A percentile compares a stretch with the other conserved stretches of the same genome.
Conservation (phyloP, 2,113 vertebrate species). For the Myxocyprinus asiaticus region DNA sequence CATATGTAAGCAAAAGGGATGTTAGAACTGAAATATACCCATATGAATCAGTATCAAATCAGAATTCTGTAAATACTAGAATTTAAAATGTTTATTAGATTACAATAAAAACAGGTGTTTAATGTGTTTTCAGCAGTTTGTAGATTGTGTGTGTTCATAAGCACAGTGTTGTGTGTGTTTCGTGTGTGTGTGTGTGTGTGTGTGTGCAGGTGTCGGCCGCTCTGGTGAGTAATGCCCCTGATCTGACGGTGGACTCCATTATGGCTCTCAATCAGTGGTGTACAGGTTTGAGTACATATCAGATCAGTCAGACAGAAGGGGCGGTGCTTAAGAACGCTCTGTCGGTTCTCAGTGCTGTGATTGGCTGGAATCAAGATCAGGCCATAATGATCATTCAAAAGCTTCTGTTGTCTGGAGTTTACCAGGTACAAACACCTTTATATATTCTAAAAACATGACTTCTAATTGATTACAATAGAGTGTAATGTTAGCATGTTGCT, state of each 20-base stretch:
- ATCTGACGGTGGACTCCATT: slow-evolving; percentile 44
- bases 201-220: slow-evolving; percentile 64
- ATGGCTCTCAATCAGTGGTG: slow-evolving; percentile 59
- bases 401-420: slow-evolving; percentile 51
- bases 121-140: too few species aligned
- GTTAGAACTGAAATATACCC: too few species aligned
- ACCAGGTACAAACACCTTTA: slow-evolving; percentile 66
- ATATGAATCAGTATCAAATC: too few species aligned
- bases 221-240: slow-evolving; percentile 59
- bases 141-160: background rate
- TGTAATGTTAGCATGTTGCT: too few species aligned
- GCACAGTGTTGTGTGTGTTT: background rate
- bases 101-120: too few species aligned
- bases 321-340: slow-evolving; percentile 36
- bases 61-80: too few species aligned
- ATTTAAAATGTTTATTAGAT: too few species aligned
- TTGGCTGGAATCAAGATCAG: slow-evolving; percentile 68
- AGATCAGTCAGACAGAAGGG: slow-evolving; percentile 49
- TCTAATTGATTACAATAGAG: too few species aligned
- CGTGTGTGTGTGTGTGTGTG: background rate
- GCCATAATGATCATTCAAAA: slow-evolving; percentile 57
- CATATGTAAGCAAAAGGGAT: too few species aligned
- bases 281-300: slow-evolving; percentile 55
- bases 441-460: too few species aligned
- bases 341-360: slow-evolving; percentile 47